Evolutionary conservation across 1,140 invertebrate genomes (phyloP), one percentile per base, ranked within the genome.

Genomic region (Pygmarrhopalites habei): DNA sequence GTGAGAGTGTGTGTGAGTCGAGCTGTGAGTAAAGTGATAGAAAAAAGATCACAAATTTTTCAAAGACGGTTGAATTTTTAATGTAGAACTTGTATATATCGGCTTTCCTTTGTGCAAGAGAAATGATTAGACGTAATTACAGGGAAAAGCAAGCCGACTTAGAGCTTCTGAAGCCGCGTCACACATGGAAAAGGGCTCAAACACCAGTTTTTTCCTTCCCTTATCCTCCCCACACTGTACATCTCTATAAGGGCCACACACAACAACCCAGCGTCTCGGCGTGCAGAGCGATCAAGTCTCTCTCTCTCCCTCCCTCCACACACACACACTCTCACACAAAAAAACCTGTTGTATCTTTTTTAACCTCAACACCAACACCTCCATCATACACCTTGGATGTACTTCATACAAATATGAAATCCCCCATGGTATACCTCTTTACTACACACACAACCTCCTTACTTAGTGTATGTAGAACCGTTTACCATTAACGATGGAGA

Each of bases 61-160:
- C 56, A 64, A 59, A 64, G 56, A 55, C 30, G 51, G 56, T 35
- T 59, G 57, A 64, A 64, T 58, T 64, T 64, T 59, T 64, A 64
- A 66, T 69, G 67, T 49, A 65, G 62, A 59, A 35, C 32, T 35
- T 35, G 53, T 66, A 64, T 47, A 63, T 58, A 65, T 68, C 66
- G 69, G 66, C 66, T 64, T 71, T 68, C 58, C 66, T 71, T 71
- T 68, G 66, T 66, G 59, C 43, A 68, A 64, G 66, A 66, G 66
- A 68, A 71, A 71, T 71, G 69, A 71, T 71, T 71, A 71, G 64
- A 66, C 64, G 69, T 71, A 71, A 71, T 71, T 71, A 71, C 69
- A 71, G 69, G 69, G 66, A 66, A 71, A 71, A 66, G 64, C 64
- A 65, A 70, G 69, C 69, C 69, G 69, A 70, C 69, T 63, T 66